These are phyloP conservation scores for Drymodes brunneopygia DNA, from an alignment of 2,113 vertebrate genomes.

Conservation along the genomic window DNA sequence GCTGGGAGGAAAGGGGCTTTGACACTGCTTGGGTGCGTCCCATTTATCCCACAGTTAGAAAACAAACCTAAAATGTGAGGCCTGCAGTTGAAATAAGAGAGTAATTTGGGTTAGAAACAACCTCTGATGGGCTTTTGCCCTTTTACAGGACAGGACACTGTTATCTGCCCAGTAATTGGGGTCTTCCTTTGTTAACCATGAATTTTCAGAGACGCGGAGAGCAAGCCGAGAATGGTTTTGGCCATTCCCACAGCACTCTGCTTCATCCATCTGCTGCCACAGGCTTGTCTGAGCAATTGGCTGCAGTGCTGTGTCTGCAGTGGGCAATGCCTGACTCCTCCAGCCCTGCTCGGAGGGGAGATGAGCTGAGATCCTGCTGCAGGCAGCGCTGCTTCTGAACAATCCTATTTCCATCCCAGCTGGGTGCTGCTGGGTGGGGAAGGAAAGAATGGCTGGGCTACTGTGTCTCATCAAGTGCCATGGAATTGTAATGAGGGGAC, in stretches of 20 bases:
- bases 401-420: accelerated
- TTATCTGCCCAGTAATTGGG: accelerated
- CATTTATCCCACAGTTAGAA: not conserved
- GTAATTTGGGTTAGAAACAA: not conserved
- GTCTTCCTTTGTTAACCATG: not conserved
- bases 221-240: not conserved
- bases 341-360: not conserved
- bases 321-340: not conserved
- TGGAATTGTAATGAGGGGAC: not conserved
- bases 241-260: not conserved
- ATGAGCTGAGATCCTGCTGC: not conserved
- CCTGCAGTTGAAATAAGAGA: not conserved
- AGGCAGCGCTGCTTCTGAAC: not conserved
- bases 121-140: not conserved
- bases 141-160: not conserved
- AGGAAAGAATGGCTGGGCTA: not conserved
- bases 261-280: too few species aligned
- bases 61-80: not conserved
- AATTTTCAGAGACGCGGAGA: not conserved
- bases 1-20: not conserved
- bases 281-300: not conserved
- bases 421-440: not conserved
- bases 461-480: accelerated
- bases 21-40: not conserved
- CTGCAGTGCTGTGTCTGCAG: not conserved